Evolutionary conservation across 2,797 vertebrate genomes (phyloP), one percentile per base, ranked within the genome.

Genomic region (Gymnoscopelus microlampas): DNA sequence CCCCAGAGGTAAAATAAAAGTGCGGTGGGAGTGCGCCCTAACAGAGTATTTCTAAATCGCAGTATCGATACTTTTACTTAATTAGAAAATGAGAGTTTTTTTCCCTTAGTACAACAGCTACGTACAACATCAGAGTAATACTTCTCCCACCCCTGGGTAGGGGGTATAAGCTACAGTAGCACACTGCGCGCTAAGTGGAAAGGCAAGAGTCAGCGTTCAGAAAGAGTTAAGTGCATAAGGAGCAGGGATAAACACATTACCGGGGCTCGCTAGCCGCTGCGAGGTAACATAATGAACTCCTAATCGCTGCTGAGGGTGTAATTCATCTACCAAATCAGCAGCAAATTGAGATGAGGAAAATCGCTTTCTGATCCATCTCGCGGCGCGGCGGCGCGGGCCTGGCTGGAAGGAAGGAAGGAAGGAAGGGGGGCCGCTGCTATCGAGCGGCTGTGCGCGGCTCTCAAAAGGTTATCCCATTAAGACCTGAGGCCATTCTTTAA

Each of bases 291-390:
- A 93, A 93, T 93, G 89, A 93, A 92, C 89, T 90, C 90, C 91
- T 92, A 91, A 91, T 92, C 85, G 77, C 87, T 87, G 86, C 91
- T 85, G 88, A 91, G 90, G 88, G 91, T 87, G 90, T 92, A 89
- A 91, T 90, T 93, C 89, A 91, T 93, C 91, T 93, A 86, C 86
- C 87, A 89, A 92, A 93, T 93, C 88, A 91, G 88, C 81, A 67
- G 83, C 89, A 92, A 91, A 91, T 92, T 90, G 91, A 90, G 91
- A 91, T 88, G 90, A 88, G 86, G 85, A 90, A 90, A 91, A 92
- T 91, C 86, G 81, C 84, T 87, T 89, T 89, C 85, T 90, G 90
- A 90, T 92, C 90, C 83, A 87, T 90, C 90, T 88, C 81, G 63
- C 73, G 85, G 48, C 24, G 76, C 64, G 78, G 86, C 84, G 81